Evolutionary conservation across 2,888 invertebrate species (phyloP), one percentile per base, ranked within the genome.

Genomic region (Sphecodes monilicornis): DNA sequence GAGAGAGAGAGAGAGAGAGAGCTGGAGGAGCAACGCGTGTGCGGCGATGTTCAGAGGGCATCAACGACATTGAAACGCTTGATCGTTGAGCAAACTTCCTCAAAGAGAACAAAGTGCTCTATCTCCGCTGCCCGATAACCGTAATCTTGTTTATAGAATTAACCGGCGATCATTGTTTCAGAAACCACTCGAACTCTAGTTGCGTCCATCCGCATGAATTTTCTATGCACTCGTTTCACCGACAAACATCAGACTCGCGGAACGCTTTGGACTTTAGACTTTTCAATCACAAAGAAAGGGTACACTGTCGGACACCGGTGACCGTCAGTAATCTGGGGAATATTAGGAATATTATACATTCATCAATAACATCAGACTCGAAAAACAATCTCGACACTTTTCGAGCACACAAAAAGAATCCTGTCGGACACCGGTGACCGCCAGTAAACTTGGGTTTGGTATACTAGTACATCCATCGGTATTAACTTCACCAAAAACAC

Each of bases 141-240:
- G 43, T 83, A 86, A 86, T 86, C 86, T 86, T 86, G 86, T 86
- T 86, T 86, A 84, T 86, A 80, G 76, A 73, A 83, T 82, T 86
- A 83, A 81, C 77, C 64, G 78, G 57, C 77, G 68, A 82, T 82
- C 85, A 72, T 85, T 86, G 78, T 85, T 80, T 50, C 75, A 50
- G 57, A 78, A 43, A 39, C 46, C 54, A 41, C 29, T 41, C 36
- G n/a, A 76, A 64, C 71, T 75, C 36, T 75, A n/a, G 32, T 43
- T 10, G 8, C n/a, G 11, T n/a, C n/a, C 11, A n/a, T 26, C 8
- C 16, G 18, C 8, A 26, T 43, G 64, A n/a, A 75, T 29, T 36
- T 68, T 22, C n/a, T n/a, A 1, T 26, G 4, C 6, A 22, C 36
- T 66, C 18, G 18, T 64, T 36, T 3, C 10, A 36, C 22, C 60